A percentile compares a stretch with the other conserved stretches of the same genome.
These are phyloP conservation scores for Holacanthus passer DNA, from an alignment of 2,113 vertebrate genomes.

Conservation along the genomic window DNA sequence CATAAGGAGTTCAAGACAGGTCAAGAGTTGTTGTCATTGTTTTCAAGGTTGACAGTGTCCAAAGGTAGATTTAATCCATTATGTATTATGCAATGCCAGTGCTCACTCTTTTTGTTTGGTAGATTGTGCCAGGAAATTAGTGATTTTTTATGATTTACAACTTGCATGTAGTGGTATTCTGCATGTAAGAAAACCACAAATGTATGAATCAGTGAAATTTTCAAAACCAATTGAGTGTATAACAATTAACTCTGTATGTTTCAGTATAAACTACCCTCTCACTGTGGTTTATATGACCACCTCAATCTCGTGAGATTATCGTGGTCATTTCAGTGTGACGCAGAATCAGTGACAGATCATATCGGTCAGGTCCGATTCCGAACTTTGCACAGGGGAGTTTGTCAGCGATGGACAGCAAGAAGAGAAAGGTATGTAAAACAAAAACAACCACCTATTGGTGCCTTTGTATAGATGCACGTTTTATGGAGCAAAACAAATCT, in stretches of 20 bases:
- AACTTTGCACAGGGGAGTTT: background rate
- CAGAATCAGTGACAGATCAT: fast-evolving
- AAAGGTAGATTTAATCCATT: background rate
- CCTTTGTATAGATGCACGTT: too few species aligned
- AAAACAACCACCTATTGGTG: background rate
- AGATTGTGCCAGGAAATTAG: too few species aligned
- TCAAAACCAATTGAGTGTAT: too few species aligned
- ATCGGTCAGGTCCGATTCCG: background rate
- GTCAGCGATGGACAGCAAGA: constrained; percentile 20
- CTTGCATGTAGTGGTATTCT: too few species aligned
- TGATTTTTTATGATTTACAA: too few species aligned
- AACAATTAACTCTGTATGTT: too few species aligned
- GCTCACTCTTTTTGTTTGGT: background rate
- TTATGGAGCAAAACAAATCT: too few species aligned
- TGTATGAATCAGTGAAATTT: too few species aligned
- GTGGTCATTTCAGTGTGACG: background rate
- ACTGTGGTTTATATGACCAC: background rate
- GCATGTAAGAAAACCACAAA: too few species aligned
- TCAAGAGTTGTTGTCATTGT: background rate
- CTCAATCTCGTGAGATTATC: constrained; percentile 6
- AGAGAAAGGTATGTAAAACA: constrained; percentile 2
- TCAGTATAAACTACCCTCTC: too few species aligned
- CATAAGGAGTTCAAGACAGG: background rate
- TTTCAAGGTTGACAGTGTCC: background rate
- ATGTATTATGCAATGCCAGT: background rate